Base-by-base conservation (phyloP, 2,113 vertebrate species). In the Hippocampus abdominalis region DNA sequence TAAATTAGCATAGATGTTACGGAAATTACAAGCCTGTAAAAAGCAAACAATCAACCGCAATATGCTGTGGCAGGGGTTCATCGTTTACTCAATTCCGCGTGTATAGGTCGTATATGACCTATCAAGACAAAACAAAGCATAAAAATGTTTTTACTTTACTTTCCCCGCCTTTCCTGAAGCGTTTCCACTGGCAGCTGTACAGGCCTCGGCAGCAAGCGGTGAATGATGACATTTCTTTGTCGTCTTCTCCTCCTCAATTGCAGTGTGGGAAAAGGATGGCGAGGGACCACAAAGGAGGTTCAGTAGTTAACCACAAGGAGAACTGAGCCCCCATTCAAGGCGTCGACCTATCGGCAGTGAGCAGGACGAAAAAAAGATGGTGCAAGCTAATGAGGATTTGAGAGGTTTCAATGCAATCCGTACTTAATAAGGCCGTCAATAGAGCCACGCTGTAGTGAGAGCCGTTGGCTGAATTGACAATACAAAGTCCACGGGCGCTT, bases 131-230 rank as follows among this genome's bases (percentile, higher is more conserved):
- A 64, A 25, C 12, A 15, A 23, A 25, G 12, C 3, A 46, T 27
- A 4, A 27, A 46, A 27, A 6, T 7, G 44, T 27, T 7, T 64
- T 64, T 64, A 64, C 63, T 46, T 87, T 39, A 92, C 91, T 66
- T 82, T 84, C 53, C n/a, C 75, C 0, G 1, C 49, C 0, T 6
- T 76, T 8, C 23, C 15, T 76, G 0, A 51, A 2, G 1, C 25
- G 20, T 15, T n/a, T 87, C 88, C 86, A 85, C 40, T 69, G 42
- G 78, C 92, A 93, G 79, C 91, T 91, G 18, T 91, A 92, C 20
- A 86, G 40, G 23, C 86, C 89, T 66, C 84, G 67, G 63, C 79
- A 83, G 0, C 81, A 86, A 16, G 56, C 59, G 0, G 70, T 62
- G 5, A 42, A 40, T 18, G 27, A 25, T 48, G 51, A 18, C 90